A percentile compares a stretch with the other conserved stretches of the same genome.
phyloP scores from a whole-genome alignment of 1,140 invertebrate genomes.

The Drosophila triauraria region DNA sequence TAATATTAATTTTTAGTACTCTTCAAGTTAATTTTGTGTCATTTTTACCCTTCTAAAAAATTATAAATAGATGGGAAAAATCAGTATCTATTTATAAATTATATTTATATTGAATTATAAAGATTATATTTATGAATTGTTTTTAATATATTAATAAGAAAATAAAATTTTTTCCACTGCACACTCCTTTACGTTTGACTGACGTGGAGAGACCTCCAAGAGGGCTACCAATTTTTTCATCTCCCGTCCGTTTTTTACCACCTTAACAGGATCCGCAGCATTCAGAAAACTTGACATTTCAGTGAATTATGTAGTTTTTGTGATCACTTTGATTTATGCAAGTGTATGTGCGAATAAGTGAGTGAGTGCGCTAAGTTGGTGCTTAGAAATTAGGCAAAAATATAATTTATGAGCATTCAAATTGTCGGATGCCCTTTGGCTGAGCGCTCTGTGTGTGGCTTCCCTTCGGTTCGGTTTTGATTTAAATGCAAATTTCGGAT shows the following conservation, averaged over 20 bases:
- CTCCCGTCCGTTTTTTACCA: slow-evolving; percentile 10
- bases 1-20: neutral
- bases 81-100: neutral
- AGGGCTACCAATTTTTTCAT: slow-evolving; percentile 52
- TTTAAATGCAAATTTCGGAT: slow-evolving; percentile 73
- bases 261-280: slow-evolving; percentile 24
- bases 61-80: too few relatives aligned
- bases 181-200: slow-evolving; percentile 54
- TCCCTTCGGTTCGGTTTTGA: slow-evolving; percentile 62
- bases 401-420: slow-evolving; percentile 69
- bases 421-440: slow-evolving; percentile 37
- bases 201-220: slow-evolving; percentile 66
- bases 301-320: slow-evolving; percentile 79
- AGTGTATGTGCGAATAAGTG: slow-evolving; percentile 18
- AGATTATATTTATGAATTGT: neutral
- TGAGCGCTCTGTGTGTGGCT: slow-evolving; percentile 37
- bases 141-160: neutral
- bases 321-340: slow-evolving; percentile 67
- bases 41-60: neutral
- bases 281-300: slow-evolving; percentile 66
- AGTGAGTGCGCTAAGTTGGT: slow-evolving; percentile 6
- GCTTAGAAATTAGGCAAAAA: slow-evolving; percentile 70
- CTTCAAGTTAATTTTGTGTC: too few relatives aligned
- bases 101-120: neutral
- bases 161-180: slow-evolving; percentile 31